Base-by-base conservation (phyloP, 2,797 vertebrate species). In the Fistularia tabacaria region DNA sequence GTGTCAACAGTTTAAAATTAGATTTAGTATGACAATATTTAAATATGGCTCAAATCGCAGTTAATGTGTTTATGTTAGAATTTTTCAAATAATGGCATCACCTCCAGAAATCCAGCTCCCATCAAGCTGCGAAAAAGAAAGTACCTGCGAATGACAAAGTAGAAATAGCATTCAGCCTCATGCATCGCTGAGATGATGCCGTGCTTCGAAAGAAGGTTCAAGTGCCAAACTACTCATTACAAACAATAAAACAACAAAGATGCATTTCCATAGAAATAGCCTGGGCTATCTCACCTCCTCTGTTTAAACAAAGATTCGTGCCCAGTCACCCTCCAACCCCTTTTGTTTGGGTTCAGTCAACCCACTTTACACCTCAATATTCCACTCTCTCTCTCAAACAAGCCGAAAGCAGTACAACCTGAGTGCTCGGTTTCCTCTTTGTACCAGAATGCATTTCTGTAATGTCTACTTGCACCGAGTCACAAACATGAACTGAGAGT, bases 391-490 rank as follows among this genome's bases (percentile, higher is more conserved):
- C 54, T 71, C 38, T 58, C 37, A 59, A 54, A 47, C 45, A 14
- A 36, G 55, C 51, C 67, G 62, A 54, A 62, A 63, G 46, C 41
- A 50, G 10, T 1, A 14, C 58, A 56, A 57, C 69, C 54, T 46
- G 36, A 52, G 66, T 41, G 6, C 36, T 51, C 45, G 7, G 14
- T 47, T 51, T 63, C 8, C 56, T 64, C 48, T 55, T 76, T 58
- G 40, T 64, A 54, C 58, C 48, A 38, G 25, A 54, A 53, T 72
- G 66, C 53, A 57, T 74, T 57, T 75, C 51, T 71, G 54, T 75
- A 70, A 74, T 68, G 44, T 59, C 41, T 69, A 61, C 67, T 75
- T 62, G 64, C 76, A 61, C 59, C 42, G 59, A 63, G 66, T 58
- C 56, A 62, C 58, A 63, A 62, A 62, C 71, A 45, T 45, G 51